These are phyloP conservation scores for Drosophila murphyi DNA, from an alignment of 1,140 invertebrate species.

Conservation along the genomic window DNA sequence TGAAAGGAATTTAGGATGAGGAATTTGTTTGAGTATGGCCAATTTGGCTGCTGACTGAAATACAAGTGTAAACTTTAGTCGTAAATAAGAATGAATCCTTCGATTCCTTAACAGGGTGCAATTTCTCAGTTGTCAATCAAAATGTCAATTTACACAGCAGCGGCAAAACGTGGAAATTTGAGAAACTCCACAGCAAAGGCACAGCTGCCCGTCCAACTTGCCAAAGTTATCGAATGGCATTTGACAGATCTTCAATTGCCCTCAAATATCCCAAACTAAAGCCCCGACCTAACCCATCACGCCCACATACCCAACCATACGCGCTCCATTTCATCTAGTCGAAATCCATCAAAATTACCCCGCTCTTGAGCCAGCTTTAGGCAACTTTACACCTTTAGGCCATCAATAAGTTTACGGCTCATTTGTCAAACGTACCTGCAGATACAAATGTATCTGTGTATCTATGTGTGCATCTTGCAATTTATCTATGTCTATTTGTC, in stretches of 20 bases:
- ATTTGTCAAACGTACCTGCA: constrained; percentile 56
- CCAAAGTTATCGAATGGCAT: constrained; percentile 59
- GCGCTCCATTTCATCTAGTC: constrained; percentile 33
- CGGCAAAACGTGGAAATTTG: constrained; percentile 30
- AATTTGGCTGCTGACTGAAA: background rate
- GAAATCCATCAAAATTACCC: constrained; percentile 68
- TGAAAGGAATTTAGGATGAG: constrained; percentile 6
- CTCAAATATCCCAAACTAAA: background rate
- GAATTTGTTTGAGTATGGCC: constrained; percentile 16
- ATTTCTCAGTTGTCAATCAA: constrained; percentile 82
- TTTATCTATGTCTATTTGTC: constrained; percentile 13
- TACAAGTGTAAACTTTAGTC: constrained; percentile 9
- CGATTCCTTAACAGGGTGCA: constrained; percentile 29
- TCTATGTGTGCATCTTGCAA: constrained; percentile 22
- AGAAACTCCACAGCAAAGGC: background rate
- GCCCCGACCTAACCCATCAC: constrained; percentile 8
- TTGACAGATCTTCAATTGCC: constrained; percentile 70
- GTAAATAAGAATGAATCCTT: constrained; percentile 27
- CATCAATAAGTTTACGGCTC: constrained; percentile 51
- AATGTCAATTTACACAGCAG: constrained; percentile 63
- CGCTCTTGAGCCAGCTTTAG: constrained; percentile 7
- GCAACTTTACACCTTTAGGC: constrained; percentile 50
- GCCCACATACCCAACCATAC: background rate
- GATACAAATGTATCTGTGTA: constrained; percentile 27
- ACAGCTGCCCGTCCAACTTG: constrained; percentile 58